Conservation (phyloP, 2,797 vertebrate species). For the Gymnoscopelus microlampas region DNA sequence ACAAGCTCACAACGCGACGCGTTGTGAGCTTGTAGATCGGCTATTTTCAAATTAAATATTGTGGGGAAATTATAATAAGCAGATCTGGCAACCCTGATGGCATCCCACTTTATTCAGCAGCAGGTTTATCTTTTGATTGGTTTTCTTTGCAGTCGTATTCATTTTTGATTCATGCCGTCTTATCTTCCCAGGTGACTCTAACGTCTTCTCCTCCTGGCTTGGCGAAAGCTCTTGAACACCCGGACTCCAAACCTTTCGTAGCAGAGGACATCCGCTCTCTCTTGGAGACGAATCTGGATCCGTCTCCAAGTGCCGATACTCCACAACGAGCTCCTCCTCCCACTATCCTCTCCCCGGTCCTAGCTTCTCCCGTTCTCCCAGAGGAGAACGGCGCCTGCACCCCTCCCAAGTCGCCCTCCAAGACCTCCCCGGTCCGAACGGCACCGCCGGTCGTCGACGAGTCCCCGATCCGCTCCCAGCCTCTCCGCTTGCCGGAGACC, state of each 20-base stretch:
- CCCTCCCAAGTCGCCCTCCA: slow-evolving; percentile 17
- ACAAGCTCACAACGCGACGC: background rate
- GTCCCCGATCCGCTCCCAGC: slow-evolving; percentile 88
- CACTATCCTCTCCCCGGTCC: slow-evolving; percentile 23
- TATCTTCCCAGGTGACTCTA: slow-evolving; percentile 48
- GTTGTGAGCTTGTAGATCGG: too few species aligned
- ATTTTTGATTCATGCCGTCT: slow-evolving; percentile 14
- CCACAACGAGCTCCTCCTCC: slow-evolving; percentile 28
- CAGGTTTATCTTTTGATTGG: background rate
- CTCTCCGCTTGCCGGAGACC: slow-evolving; percentile 82
- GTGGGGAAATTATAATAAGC: too few species aligned
- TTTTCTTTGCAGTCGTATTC: slow-evolving; percentile 1
- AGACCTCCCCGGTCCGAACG: slow-evolving; percentile 44
- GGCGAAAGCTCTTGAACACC: slow-evolving; percentile 75
- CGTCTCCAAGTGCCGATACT: slow-evolving; percentile 64
- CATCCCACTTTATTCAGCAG: too few species aligned
- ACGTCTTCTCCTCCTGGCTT: slow-evolving; percentile 44
- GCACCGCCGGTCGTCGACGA: slow-evolving; percentile 20
- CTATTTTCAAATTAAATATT: too few species aligned
- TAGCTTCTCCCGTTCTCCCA: slow-evolving; percentile 39
- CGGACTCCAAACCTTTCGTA: slow-evolving; percentile 78
- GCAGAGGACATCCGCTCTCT: slow-evolving; percentile 54
- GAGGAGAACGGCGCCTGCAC: background rate
- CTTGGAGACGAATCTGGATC: slow-evolving; percentile 31
- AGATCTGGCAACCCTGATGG: too few species aligned